Percentiles rank a stretch among this genome's conserved stretches.
Evolutionary conservation across 2,888 invertebrate genomes (phyloP).

Genomic region (Digitonthophagus gazella): DNA sequence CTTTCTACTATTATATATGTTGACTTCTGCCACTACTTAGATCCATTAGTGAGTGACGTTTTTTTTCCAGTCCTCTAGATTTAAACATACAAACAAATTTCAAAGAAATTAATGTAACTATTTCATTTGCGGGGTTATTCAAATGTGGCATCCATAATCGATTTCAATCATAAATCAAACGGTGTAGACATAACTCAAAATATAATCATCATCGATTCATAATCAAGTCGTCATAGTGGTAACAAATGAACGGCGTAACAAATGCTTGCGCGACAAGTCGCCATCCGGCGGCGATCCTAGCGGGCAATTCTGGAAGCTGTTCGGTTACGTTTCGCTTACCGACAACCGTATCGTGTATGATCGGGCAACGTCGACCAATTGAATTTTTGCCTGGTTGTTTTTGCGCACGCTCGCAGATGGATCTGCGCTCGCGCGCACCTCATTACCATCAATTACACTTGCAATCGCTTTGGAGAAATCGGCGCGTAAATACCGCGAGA

Average conservation of each 20-base stretch:
- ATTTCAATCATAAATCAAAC: neutral
- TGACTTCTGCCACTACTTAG: neutral
- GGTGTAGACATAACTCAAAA: neutral
- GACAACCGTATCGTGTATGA: neutral
- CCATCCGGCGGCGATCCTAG: too few relatives aligned
- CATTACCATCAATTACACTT: slow-evolving; percentile 33
- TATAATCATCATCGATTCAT: neutral
- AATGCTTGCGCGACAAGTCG: neutral
- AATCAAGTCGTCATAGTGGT: neutral
- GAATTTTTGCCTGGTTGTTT: slow-evolving; percentile 12
- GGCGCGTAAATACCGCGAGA: slow-evolving; percentile 28
- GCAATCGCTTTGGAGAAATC: slow-evolving; percentile 34
- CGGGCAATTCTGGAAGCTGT: neutral
- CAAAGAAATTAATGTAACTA: too few relatives aligned
- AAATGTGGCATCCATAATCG: neutral
- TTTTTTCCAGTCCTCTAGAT: neutral
- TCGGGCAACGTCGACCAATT: slow-evolving; percentile 4
- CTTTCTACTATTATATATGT: slow-evolving; percentile 2
- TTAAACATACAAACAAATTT: neutral
- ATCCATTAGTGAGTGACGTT: neutral
- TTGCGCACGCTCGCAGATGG: slow-evolving; percentile 17
- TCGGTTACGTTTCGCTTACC: too few relatives aligned
- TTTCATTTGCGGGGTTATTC: neutral
- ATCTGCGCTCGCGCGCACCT: slow-evolving; percentile 19
- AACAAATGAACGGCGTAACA: neutral